phyloP scores from a whole-genome alignment of 1,140 invertebrate genomes.

The Ectropis grisescens region DNA sequence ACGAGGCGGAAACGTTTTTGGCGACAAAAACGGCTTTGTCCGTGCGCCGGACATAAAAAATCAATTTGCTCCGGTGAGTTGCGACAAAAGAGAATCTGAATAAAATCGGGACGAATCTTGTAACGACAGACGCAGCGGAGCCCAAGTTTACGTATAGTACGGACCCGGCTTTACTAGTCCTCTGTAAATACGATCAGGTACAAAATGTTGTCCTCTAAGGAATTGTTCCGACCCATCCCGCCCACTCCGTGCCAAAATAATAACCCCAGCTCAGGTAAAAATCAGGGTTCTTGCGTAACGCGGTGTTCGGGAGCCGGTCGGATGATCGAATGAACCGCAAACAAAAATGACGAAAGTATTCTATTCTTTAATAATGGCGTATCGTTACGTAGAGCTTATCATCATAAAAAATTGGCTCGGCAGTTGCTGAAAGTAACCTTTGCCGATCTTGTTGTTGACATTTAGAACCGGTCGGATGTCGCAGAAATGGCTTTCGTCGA shows the following conservation, averaged over 20 bases:
- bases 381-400: too few species aligned
- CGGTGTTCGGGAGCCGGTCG: conserved; percentile 40
- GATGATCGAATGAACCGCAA: conserved; percentile 38
- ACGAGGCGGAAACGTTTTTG: conserved; percentile 34
- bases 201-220: conserved; percentile 36
- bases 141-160: conserved; percentile 11
- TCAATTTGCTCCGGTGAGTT: conserved; percentile 29
- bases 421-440: too few species aligned
- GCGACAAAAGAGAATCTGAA: conserved; percentile 26
- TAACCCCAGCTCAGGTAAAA: conserved; percentile 53
- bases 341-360: conserved; percentile 41
- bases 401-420: too few species aligned
- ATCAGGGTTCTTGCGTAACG: conserved; percentile 53
- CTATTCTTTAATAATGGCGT: too few species aligned
- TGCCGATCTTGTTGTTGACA: too few species aligned
- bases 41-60: conserved; percentile 13
- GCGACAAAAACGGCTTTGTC: conserved; percentile 22
- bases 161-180: conserved; percentile 8
- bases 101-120: conserved; percentile 15
- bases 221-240: conserved; percentile 43
- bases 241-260: conserved; percentile 51
- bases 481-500: too few species aligned
- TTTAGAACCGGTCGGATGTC: too few species aligned
- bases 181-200: conserved; percentile 58
- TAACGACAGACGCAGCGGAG: conserved; percentile 43